Percentiles rank a stretch among this genome's conserved stretches.
phyloP scores from a whole-genome alignment of 2,797 vertebrate species.

The Takifugu ocellatus region DNA sequence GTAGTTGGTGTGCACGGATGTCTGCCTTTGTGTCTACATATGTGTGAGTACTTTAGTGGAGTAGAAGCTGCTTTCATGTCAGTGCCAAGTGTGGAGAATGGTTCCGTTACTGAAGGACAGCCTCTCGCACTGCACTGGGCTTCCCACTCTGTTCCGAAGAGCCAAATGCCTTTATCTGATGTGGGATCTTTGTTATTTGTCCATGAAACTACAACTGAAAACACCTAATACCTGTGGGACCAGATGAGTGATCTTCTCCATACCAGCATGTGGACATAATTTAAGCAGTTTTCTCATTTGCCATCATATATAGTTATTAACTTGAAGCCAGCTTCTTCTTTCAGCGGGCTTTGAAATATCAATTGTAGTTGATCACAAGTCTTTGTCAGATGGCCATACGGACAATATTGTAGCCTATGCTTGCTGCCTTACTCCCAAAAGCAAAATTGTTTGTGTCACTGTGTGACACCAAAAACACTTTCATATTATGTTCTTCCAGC shows the following conservation, averaged over 20 bases:
- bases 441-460: slow-evolving; percentile 48
- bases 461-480: slow-evolving; percentile 54
- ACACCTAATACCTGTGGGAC: slow-evolving; percentile 74
- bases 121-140: slow-evolving; percentile 69
- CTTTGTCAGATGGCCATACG: slow-evolving; percentile 38
- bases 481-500: slow-evolving; percentile 42
- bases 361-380: slow-evolving; percentile 46
- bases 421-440: slow-evolving; percentile 35
- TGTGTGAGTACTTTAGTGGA: slow-evolving; percentile 64
- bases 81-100: slow-evolving; percentile 77
- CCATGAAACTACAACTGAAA: slow-evolving; percentile 79
- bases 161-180: slow-evolving; percentile 74
- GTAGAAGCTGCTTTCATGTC: slow-evolving; percentile 74
- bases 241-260: slow-evolving; percentile 60
- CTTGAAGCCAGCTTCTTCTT: slow-evolving; percentile 49
- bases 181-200: slow-evolving; percentile 79
- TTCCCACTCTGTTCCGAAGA: slow-evolving; percentile 72
- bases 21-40: slow-evolving; percentile 52
- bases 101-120: slow-evolving; percentile 72
- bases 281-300: slow-evolving; percentile 53
- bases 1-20: slow-evolving; percentile 25
- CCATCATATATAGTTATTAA: slow-evolving; percentile 61
- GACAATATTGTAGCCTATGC: slow-evolving; percentile 34
- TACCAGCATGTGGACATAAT: slow-evolving; percentile 69
- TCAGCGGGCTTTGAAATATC: slow-evolving; percentile 55